Base-by-base conservation (phyloP, 1,140 invertebrate genomes). In the Monomorium pharaonis region DNA sequence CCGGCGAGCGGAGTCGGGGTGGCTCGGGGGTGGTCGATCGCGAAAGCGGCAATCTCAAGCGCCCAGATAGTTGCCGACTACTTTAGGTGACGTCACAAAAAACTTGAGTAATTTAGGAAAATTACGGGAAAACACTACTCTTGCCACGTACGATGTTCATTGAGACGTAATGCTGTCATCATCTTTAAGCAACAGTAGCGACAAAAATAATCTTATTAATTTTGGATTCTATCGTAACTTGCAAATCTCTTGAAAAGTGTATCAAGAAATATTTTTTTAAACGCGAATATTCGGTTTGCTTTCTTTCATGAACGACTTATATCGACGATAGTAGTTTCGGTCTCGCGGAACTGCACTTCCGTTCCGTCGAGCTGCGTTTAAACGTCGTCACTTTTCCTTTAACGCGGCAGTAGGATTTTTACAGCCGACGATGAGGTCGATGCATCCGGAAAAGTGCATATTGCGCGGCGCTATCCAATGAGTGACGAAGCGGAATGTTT, bases 381-480 rank as follows among this genome's bases (percentile, higher is more conserved):
- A 37, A 67, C 44, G 21, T 4, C 21, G 62, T 63, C 56, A 30
- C 62, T 69, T 80, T 44, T 54, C 44, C 47, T 44, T 49, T 67
- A 78, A 78, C 30, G 30, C 37, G 10, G 33, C 21, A 42, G 16
- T 27, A 10, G 16, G 47, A 80, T 69, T 80, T 80, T 80, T 80
- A 54, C 10, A 21, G 21, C 47, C 62, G 21, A 7, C 27, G 44
- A 58, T 18, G 78, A 70, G 78, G 51, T 60, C 67, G 63, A 83
- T 74, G 51, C 67, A 60, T 83, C 65, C 54, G 37, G 78, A 83
- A 74, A 74, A 74, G 37, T 58, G 67, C 78, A 74, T 83, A 74
- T 83, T 74, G 49, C 21, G 27, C 56, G 54, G 67, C 74, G 30
- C 47, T 47, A 33, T 65, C 74, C 56, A 77, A 84, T 54, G 51